Conservation (phyloP, 2,888 invertebrate genomes). For the Cataglyphis livida region DNA sequence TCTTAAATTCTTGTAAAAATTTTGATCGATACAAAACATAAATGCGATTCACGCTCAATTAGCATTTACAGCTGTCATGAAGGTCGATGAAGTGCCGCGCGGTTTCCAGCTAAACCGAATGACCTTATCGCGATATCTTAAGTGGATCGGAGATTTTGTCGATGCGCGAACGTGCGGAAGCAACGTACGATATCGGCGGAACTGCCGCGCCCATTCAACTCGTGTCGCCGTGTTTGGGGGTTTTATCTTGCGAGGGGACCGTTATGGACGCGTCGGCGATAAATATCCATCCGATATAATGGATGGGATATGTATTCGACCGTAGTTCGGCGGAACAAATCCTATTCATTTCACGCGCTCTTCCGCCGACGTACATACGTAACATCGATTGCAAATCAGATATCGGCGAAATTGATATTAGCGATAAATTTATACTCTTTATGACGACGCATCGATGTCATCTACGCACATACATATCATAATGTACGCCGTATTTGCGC, state of each 20-base stretch:
- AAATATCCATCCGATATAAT: conserved; percentile 74
- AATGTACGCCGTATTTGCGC: conserved; percentile 46
- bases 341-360: conserved; percentile 64
- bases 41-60: conserved; percentile 30
- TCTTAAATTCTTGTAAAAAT: conserved; percentile 6
- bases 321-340: conserved; percentile 64
- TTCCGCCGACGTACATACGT: conserved; percentile 25
- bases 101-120: conserved; percentile 56
- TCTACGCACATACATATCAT: conserved; percentile 18
- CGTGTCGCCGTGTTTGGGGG: conserved; percentile 50
- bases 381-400: conserved; percentile 60
- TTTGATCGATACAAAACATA: background rate
- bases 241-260: conserved; percentile 72
- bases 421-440: conserved; percentile 60
- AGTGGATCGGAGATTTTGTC: conserved; percentile 53
- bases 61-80: conserved; percentile 40
- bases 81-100: conserved; percentile 52
- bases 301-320: conserved; percentile 64
- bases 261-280: conserved; percentile 67
- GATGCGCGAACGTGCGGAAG: conserved; percentile 67
- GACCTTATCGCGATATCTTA: conserved; percentile 72
- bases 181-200: conserved; percentile 70
- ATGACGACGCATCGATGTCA: conserved; percentile 10
- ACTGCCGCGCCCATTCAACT: conserved; percentile 49
- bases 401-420: conserved; percentile 68